Evolutionary conservation across 1,140 invertebrate genomes (phyloP), one percentile per base, ranked within the genome.

Genomic region (Elymnias hypermnestra): DNA sequence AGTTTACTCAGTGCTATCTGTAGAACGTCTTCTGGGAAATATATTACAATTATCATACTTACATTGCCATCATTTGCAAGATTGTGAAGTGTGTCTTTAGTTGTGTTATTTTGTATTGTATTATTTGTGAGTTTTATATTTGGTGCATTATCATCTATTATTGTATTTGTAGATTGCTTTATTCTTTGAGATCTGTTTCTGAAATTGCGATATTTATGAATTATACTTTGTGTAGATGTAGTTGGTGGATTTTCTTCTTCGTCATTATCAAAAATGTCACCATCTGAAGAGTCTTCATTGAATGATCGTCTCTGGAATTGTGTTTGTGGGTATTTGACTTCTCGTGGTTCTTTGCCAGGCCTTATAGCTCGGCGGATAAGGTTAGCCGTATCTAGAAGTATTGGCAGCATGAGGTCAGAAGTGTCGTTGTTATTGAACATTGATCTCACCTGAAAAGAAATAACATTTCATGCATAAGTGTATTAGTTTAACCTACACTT

Each of bases 341-440:
- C 74, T 47, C 72, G 54, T 0, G 52, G 42, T 28, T 78, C 67
- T 53, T 76, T 87, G 35, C 57, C 76, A 15, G 56, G 62, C 40
- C 67, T 53, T n/a, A 86, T 72, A 0, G 86, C 78, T 40, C 74
- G 84, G 33, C 73, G 74, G 25, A 91, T 87, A 23, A 91, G 83
- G 57, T 90, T 90, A 0, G 90, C 90, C 53, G 91, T 89, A 60
- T 92, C 91, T 47, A 87, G 83, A 36, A 89, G 86, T 46, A 91
- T 90, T 13, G 91, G 91, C 23, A 92, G 58, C 72, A 90, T 83
- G 1, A 91, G 72, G 12, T 91, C 88, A 22, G 89, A 78, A 7
- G 83, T 88, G 19, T 70, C 75, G 35, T 88, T 86, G 47, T 88
- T 87, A 39, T 84, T 87, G 58, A 90, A 88, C 74, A 89, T 86